Conservation (phyloP, 1,140 invertebrate species). For the Tribolium castaneum region DNA sequence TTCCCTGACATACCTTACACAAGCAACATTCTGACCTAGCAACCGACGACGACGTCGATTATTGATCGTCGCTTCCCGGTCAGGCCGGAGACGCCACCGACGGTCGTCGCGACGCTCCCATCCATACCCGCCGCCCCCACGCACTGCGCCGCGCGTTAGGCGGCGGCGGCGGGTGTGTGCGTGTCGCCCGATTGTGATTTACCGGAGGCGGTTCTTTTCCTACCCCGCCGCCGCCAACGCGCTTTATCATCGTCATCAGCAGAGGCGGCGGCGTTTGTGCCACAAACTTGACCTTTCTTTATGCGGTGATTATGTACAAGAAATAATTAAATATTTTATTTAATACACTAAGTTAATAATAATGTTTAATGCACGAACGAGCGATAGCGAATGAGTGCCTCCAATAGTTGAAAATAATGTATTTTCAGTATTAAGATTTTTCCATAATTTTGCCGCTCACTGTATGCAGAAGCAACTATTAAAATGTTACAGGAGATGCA, state of each 20-base stretch:
- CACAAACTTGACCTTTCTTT: slow-evolving; percentile 28
- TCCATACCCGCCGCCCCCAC: slow-evolving; percentile 11
- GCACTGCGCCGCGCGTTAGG: slow-evolving; percentile 13
- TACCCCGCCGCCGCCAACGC: not conserved
- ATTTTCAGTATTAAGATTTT: too few species aligned
- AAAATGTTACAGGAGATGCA: too few species aligned
- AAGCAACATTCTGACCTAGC: slow-evolving; percentile 33
- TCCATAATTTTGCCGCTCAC: too few species aligned
- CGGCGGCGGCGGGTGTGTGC: slow-evolving; percentile 15
- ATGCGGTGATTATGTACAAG: not conserved
- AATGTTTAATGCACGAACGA: too few species aligned
- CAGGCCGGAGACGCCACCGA: slow-evolving; percentile 38
- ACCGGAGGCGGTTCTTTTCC: slow-evolving; percentile 5
- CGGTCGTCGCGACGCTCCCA: slow-evolving; percentile 36
- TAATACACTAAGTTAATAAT: too few species aligned
- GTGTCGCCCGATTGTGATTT: slow-evolving; percentile 33
- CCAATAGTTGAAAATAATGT: too few species aligned
- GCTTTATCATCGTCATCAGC: slow-evolving; percentile 5
- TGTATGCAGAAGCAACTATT: too few species aligned
- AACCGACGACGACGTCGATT: slow-evolving; percentile 37
- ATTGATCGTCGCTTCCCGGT: slow-evolving; percentile 38
- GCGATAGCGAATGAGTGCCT: too few species aligned
- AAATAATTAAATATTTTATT: too few species aligned
- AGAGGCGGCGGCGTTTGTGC: not conserved
- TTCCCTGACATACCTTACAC: slow-evolving; percentile 39